Conservation (phyloP, 2,113 vertebrate species). For the Psephotus haematonotus region DNA sequence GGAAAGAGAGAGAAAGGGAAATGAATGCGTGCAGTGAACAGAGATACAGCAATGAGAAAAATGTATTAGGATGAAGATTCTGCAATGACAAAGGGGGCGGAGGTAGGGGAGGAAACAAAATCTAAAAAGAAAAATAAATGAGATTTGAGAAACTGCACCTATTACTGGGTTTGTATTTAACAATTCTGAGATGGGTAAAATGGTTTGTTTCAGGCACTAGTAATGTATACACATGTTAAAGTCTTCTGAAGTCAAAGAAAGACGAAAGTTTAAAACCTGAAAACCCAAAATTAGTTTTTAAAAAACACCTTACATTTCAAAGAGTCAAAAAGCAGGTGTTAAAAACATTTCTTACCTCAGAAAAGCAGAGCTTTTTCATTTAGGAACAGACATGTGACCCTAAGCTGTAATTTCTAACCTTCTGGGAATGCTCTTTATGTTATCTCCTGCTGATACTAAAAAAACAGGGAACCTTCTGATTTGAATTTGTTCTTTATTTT, state of each 20-base stretch:
- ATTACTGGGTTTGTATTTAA: neutral
- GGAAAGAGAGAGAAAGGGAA: neutral
- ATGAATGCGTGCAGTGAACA: neutral
- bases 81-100: neutral
- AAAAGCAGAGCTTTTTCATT: neutral
- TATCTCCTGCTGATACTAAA: neutral
- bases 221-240: neutral
- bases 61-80: neutral
- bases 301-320: neutral
- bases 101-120: neutral
- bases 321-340: neutral
- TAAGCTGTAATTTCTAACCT: neutral
- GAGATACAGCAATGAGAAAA: neutral
- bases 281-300: neutral
- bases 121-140: neutral
- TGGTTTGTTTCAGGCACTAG: neutral
- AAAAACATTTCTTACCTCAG: neutral
- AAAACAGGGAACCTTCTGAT: neutral
- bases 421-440: neutral
- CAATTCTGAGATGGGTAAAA: neutral
- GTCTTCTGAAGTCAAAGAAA: neutral
- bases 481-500: neutral
- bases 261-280: neutral
- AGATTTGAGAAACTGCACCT: neutral
- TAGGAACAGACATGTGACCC: neutral